Base-by-base conservation (phyloP, 2,113 vertebrate species). In the Odocoileus hemionus region DNA sequence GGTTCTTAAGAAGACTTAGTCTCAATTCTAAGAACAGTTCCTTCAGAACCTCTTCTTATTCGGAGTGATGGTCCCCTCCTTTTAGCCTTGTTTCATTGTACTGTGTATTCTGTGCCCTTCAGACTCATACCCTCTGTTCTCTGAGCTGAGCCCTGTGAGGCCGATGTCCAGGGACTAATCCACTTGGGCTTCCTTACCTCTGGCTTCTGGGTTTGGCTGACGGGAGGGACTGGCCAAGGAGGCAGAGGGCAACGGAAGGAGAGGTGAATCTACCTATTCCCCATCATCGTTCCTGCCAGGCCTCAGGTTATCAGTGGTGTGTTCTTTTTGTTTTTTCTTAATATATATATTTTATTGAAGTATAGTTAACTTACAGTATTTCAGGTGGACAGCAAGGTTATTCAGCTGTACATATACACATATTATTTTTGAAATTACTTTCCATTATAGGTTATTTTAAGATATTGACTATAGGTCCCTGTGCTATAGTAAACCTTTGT, bases 171-270 rank as follows among this genome's bases (percentile, higher is more conserved):
- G 13, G 57, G 39, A 50, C 61, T 70, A 13, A 50, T 57, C 80
- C 86, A 19, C 33, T 45, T 57, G 82, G 50, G 19, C 12, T 95
- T 14, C 16, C 57, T 91, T 57, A 61, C 28, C 39, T 93, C 74
- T 90, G 89, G 52, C 64, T 96, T 96, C 67, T 64, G 80, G 85
- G 19, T 85, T 91, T 97, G 84, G 50, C 45, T 94, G 47, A 45
- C n/a, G 54, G 57, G 33, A 79, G 52, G 55, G 17, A 23, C 54
- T 76, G 90, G 52, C 79, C 87, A 70, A 61, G n/a, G 87, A 96
- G 52, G 83, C 86, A 74, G 89, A 91, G 28, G 39, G n/a, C 17
- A 64, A 52, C 50, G 84, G 86, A 95, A 95, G 58, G 60, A 43
- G 28, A 89, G 43, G 43, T 64, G 36, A 61, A 67, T 58, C 67